phyloP scores from a whole-genome alignment of 2,113 vertebrate genomes.

The Nettapus auritus region DNA sequence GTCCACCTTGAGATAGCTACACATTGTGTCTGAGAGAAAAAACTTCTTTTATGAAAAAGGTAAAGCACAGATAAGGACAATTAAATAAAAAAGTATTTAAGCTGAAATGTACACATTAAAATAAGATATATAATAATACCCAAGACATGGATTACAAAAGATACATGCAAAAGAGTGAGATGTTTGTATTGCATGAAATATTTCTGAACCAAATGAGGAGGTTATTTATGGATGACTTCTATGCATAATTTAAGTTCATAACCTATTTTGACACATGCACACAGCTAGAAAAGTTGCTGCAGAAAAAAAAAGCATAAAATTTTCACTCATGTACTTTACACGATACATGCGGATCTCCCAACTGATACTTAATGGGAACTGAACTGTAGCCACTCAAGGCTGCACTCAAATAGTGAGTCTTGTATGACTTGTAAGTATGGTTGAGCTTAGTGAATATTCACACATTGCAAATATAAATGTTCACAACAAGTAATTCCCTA shows the following conservation, averaged over 20 bases:
- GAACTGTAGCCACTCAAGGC: neutral
- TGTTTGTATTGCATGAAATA: neutral
- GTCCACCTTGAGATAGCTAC: neutral
- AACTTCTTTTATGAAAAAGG: neutral
- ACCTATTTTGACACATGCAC: slow-evolving; percentile 47
- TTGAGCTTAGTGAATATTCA: neutral
- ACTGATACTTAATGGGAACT: neutral
- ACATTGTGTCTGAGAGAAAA: neutral
- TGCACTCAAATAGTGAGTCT: neutral
- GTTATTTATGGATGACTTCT: slow-evolving; percentile 46
- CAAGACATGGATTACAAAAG: neutral
- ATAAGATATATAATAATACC: neutral
- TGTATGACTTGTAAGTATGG: neutral
- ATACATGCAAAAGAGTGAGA: neutral
- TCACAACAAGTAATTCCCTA: neutral
- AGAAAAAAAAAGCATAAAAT: neutral
- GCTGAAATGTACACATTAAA: neutral
- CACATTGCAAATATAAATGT: neutral
- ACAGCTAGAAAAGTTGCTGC: neutral
- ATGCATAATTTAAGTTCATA: slow-evolving; percentile 44
- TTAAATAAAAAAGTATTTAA: neutral
- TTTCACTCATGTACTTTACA: neutral
- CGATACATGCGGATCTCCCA: neutral
- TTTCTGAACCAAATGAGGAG: neutral
- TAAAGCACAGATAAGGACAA: neutral